Evolutionary conservation across 2,888 invertebrate genomes (phyloP), one percentile per base, ranked within the genome.

Genomic region (Apoderus coryli): DNA sequence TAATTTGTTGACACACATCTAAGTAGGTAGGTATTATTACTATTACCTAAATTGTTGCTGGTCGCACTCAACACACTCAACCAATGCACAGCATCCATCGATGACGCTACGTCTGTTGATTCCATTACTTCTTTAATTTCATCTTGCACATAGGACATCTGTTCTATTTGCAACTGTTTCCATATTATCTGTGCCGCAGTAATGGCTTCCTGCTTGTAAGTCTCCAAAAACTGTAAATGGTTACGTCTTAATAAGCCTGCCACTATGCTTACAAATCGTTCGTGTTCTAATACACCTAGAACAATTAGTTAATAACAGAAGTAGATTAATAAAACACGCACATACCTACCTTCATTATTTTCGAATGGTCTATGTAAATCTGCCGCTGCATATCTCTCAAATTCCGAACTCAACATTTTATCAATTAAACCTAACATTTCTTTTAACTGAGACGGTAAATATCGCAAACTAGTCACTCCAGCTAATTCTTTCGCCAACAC

Each of bases 371-470:
- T 65, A 60, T 89, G 90, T 12, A 98, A 66, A 59, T 96, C 95
- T 10, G 80, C 72, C 3, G 90, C 84, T 29, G 90, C 76, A 56
- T 89, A 86, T 44, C 84, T 72, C 49, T 85, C 80, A 56, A 96
- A 93, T 58, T 98, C 98, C 31, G 86, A 85, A 37, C 79, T 80
- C 44, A 98, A 68, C 90, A 98, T 92, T 62, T 89, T 90, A 52
- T 93, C 92, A 44, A 98, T 95, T 11, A 95, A 67, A 50, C 84
- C 77, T 49, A 89, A 82, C 76, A 96, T 85, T 66, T 98, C 98
- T 37, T 78, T 79, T 29, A 98, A 65, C 58, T 98, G 96, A 34
- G 90, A 88, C 33, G 92, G 85, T 37, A 98, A 64, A 63, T 98
- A 92, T 45, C 95, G 77, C 54, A 98, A 88, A 53, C 95, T 86